phyloP scores from a whole-genome alignment of 2,797 vertebrate genomes.

The Petrocephalus sullivani region DNA sequence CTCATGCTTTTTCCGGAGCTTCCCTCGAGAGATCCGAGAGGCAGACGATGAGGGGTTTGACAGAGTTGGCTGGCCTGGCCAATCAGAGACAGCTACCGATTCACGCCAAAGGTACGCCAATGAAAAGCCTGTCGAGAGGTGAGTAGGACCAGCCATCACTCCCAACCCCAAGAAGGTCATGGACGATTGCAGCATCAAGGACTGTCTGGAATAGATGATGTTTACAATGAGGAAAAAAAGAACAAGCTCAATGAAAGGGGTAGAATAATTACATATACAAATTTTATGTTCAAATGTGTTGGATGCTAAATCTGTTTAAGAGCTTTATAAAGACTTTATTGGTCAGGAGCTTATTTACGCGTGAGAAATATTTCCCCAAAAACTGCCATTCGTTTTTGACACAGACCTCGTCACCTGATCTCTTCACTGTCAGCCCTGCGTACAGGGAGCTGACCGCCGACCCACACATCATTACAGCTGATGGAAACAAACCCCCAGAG shows the following conservation, averaged over 20 bases:
- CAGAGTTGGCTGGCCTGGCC: not conserved
- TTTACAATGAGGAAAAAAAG: not conserved
- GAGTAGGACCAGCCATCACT: not conserved
- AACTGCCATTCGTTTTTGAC: not conserved
- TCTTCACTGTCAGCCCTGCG: not conserved
- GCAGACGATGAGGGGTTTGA: not conserved
- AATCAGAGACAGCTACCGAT: not conserved
- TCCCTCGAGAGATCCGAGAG: constrained; percentile 21
- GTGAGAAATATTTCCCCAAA: not conserved
- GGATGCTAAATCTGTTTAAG: constrained; percentile 42
- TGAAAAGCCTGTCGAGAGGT: not conserved
- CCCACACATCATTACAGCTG: not conserved
- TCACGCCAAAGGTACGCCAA: not conserved
- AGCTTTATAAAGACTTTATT: constrained; percentile 45
- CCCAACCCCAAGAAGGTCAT: not conserved
- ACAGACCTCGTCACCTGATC: not conserved
- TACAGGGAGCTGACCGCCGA: not conserved
- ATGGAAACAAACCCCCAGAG: not conserved
- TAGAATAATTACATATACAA: not conserved
- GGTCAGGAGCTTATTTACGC: constrained; percentile 49
- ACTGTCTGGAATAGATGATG: not conserved
- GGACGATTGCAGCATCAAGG: not conserved
- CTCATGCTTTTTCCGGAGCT: not conserved
- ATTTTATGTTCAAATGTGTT: not conserved
- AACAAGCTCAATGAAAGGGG: not conserved